These are phyloP conservation scores for Lampris incognitus DNA, from an alignment of 2,113 vertebrate species.

Conservation along the genomic window DNA sequence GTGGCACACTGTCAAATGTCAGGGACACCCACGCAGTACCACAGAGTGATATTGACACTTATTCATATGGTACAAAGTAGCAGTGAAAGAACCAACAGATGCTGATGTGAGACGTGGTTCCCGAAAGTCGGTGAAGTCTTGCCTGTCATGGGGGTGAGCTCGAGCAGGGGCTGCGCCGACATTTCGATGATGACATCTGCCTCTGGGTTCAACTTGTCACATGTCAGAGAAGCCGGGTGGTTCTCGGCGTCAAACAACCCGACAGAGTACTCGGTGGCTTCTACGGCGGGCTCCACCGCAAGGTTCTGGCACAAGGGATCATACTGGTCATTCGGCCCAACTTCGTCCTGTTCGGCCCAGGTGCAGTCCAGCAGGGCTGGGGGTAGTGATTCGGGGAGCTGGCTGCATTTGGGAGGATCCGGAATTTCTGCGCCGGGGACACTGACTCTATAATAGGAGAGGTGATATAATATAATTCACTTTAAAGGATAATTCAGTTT, in stretches of 20 bases:
- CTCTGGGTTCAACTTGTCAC: constrained; percentile 59
- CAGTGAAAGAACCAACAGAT: constrained; percentile 18
- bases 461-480: not conserved
- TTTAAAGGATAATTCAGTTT: not conserved
- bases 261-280: constrained; percentile 68
- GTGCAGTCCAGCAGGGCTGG: constrained; percentile 44
- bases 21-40: constrained; percentile 37
- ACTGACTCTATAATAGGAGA: constrained; percentile 36
- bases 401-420: constrained; percentile 63
- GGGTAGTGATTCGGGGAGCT: not conserved
- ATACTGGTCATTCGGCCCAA: constrained; percentile 30
- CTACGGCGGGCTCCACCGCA: constrained; percentile 58
- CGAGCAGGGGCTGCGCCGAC: constrained; percentile 79
- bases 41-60: constrained; percentile 33
- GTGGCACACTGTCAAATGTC: constrained; percentile 36
- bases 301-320: constrained; percentile 37
- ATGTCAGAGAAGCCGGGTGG: constrained; percentile 71
- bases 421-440: constrained; percentile 35
- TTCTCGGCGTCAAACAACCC: constrained; percentile 68
- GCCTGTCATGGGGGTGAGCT: constrained; percentile 82
- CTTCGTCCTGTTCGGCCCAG: constrained; percentile 60
- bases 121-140: constrained; percentile 13
- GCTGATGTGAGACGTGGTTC: constrained; percentile 10
- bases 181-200: constrained; percentile 78
- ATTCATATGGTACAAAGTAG: constrained; percentile 22